Percentiles rank a stretch among this genome's conserved stretches.
Evolutionary conservation across 1,140 invertebrate species (phyloP).

Genomic region (Proales similis): DNA sequence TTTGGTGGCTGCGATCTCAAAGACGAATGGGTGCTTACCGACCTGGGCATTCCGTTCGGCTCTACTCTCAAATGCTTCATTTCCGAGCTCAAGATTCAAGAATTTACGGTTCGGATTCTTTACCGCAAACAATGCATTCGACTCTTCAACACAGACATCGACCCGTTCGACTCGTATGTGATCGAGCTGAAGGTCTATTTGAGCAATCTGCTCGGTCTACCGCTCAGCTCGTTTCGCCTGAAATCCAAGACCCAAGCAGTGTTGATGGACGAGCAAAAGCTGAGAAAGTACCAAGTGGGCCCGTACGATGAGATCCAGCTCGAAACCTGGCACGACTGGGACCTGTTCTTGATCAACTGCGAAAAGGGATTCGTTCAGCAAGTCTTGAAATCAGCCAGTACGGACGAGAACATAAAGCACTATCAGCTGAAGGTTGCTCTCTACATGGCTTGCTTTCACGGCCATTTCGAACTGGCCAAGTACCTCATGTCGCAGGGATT

Average conservation of each 20-base stretch:
- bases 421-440: slow-evolving; percentile 26
- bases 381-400: slow-evolving; percentile 1
- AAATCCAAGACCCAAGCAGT: slow-evolving; percentile 5
- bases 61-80: background rate
- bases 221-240: slow-evolving; percentile 16
- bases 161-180: background rate
- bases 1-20: slow-evolving; percentile 1
- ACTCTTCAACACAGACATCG: slow-evolving; percentile 2
- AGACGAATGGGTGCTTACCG: slow-evolving; percentile 2
- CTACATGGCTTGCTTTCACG: slow-evolving; percentile 14
- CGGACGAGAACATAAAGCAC: slow-evolving; percentile 7
- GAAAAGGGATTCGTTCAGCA: slow-evolving; percentile 15
- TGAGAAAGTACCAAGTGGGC: background rate
- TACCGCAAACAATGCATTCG: slow-evolving; percentile 3
- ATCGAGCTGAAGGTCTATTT: slow-evolving; percentile 5
- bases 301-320: background rate
- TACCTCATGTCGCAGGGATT: background rate
- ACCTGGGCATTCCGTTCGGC: background rate
- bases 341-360: background rate
- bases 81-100: background rate
- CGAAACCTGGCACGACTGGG: slow-evolving; percentile 27
- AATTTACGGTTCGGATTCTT: slow-evolving; percentile 3
- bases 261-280: background rate
- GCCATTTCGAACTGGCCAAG: slow-evolving; percentile 26
- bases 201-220: slow-evolving; percentile 7